Evolutionary conservation across 1,140 invertebrate species (phyloP).

Genomic region (Lepidurus arcticus): DNA sequence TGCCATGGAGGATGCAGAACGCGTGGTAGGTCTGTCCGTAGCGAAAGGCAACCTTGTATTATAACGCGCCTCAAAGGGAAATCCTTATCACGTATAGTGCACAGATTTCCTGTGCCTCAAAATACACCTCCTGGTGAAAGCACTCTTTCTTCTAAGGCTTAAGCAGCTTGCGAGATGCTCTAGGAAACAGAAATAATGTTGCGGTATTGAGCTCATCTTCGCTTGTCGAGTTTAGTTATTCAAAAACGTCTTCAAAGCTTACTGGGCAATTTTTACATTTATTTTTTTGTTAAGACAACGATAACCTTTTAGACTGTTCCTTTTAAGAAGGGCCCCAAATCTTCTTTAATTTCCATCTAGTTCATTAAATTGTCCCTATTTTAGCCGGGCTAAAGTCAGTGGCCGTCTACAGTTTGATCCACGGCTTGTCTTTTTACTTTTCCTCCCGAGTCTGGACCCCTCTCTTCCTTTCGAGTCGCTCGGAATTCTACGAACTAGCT

Average conservation of each 20-base stretch:
- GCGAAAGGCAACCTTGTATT: not conserved
- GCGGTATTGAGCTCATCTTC: not conserved
- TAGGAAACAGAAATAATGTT: not conserved
- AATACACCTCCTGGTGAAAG: not conserved
- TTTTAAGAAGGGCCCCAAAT: no score
- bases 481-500: not conserved
- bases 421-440: not conserved
- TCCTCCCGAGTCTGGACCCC: not conserved
- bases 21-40: not conserved
- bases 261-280: not conserved
- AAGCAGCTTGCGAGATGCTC: not conserved
- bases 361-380: not conserved
- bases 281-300: not conserved
- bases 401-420: not conserved
- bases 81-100: constrained; percentile 21
- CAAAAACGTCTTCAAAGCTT: not conserved
- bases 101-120: not conserved
- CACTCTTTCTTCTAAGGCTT: not conserved
- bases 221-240: not conserved
- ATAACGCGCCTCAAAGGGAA: constrained; percentile 9
- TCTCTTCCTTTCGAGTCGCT: not conserved
- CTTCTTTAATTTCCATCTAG: no score
- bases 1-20: constrained; percentile 12
- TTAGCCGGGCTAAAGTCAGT: not conserved
- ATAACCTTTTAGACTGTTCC: not conserved